A percentile compares a stretch with the other conserved stretches of the same genome.
phyloP scores from a whole-genome alignment of 1,140 invertebrate genomes.

The Gryllus bimaculatus region DNA sequence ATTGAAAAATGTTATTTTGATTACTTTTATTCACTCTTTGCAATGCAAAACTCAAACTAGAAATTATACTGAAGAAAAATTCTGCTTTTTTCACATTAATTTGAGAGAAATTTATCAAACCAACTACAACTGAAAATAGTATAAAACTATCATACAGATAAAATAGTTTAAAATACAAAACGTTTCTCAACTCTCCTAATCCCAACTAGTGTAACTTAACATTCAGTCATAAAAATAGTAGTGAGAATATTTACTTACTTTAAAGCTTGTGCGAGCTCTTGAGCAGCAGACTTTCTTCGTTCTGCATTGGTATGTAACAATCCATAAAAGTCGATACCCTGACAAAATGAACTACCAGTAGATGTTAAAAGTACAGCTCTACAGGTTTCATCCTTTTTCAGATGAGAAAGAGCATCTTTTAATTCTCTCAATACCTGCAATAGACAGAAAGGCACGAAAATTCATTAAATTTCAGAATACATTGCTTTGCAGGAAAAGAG shows the following conservation, averaged over 20 bases:
- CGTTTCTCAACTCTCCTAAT: no score
- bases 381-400: slow-evolving; percentile 50
- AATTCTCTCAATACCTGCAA: slow-evolving; percentile 52
- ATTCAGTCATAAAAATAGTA: background rate
- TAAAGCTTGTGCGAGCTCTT: slow-evolving; percentile 46
- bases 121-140: no score
- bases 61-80: no score
- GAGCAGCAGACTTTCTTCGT: slow-evolving; percentile 44
- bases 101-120: no score
- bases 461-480: background rate
- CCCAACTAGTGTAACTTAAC: background rate
- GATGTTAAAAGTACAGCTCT: slow-evolving; percentile 54
- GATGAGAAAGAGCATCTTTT: slow-evolving; percentile 42
- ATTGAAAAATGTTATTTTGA: no score
- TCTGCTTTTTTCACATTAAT: no score
- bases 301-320: slow-evolving; percentile 47
- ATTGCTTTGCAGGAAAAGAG: background rate
- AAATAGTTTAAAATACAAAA: no score
- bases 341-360: slow-evolving; percentile 53
- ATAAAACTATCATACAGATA: no score
- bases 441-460: background rate
- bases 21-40: no score
- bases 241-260: slow-evolving; percentile 40
- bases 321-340: slow-evolving; percentile 57
- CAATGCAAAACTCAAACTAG: no score